These are phyloP conservation scores for Boulengeromyrus knoepffleri DNA, from an alignment of 2,113 vertebrate genomes.

Conservation along the genomic window DNA sequence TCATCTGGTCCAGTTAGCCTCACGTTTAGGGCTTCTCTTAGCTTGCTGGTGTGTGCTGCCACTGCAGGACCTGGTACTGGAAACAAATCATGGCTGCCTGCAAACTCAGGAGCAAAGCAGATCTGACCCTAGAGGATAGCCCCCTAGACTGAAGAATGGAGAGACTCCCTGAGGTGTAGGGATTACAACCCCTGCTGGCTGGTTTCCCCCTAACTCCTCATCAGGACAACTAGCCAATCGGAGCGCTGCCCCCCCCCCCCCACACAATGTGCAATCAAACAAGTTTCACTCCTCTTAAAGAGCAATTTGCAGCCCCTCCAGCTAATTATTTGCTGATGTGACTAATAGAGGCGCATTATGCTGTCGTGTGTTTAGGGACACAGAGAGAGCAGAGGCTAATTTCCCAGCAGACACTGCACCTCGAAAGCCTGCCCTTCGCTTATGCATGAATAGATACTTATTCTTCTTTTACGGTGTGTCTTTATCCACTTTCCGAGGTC, in stretches of 20 bases:
- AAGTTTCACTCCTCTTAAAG: background rate
- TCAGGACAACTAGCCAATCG: background rate
- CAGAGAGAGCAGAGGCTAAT: slow-evolving; percentile 22
- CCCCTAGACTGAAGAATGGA: background rate
- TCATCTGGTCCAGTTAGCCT: background rate
- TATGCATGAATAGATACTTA: background rate
- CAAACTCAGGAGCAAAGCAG: background rate
- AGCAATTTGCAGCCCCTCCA: background rate
- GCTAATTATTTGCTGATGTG: slow-evolving; percentile 12
- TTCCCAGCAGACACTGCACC: slow-evolving; percentile 25
- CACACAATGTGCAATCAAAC: background rate
- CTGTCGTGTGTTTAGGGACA: slow-evolving; percentile 3
- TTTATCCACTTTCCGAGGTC: background rate
- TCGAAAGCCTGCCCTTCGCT: slow-evolving; percentile 13
- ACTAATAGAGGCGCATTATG: background rate
- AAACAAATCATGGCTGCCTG: background rate
- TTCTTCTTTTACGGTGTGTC: background rate
- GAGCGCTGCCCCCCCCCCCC: background rate
- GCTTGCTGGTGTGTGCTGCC: background rate
- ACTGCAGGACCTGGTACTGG: background rate
- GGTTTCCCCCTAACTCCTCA: background rate
- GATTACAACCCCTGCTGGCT: background rate
- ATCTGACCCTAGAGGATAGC: background rate
- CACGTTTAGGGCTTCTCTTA: background rate
- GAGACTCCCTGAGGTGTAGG: background rate